Percentiles rank a stretch among this genome's conserved stretches.
phyloP scores from a whole-genome alignment of 2,797 vertebrate genomes.

The Brachyalestes nurse region DNA sequence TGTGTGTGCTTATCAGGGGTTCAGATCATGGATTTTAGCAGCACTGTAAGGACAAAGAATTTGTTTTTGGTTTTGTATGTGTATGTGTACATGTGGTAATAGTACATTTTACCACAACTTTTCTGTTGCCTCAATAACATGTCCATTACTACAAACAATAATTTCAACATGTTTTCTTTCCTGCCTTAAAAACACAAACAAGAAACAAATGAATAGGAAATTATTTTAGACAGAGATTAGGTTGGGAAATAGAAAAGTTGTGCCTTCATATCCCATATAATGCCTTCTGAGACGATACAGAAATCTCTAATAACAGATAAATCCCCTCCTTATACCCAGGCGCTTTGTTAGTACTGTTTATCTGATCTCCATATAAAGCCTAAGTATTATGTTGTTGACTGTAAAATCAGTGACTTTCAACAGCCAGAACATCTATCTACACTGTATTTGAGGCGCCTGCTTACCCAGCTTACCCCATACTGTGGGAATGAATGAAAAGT shows the following conservation, averaged over 20 bases:
- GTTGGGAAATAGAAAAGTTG: not conserved
- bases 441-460: not conserved
- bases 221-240: not conserved
- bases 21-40: not conserved
- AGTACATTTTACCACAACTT: too few relatives aligned
- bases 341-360: not conserved
- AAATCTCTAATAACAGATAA: not conserved
- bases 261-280: not conserved
- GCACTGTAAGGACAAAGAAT: too few relatives aligned
- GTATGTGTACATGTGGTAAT: too few relatives aligned
- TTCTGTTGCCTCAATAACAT: too few relatives aligned
- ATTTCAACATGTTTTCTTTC: too few relatives aligned
- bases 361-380: not conserved
- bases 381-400: not conserved
- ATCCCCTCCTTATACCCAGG: not conserved
- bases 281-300: too few relatives aligned
- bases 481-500: not conserved
- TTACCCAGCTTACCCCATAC: not conserved
- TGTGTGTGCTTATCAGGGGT: conserved; percentile 15
- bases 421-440: not conserved
- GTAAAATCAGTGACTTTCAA: not conserved
- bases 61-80: too few relatives aligned
- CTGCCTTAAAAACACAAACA: too few relatives aligned
- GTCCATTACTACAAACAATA: too few relatives aligned
- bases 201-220: too few relatives aligned